Evolutionary conservation across 2,888 invertebrate genomes (phyloP).

Genomic region (Baronia brevicornis): DNA sequence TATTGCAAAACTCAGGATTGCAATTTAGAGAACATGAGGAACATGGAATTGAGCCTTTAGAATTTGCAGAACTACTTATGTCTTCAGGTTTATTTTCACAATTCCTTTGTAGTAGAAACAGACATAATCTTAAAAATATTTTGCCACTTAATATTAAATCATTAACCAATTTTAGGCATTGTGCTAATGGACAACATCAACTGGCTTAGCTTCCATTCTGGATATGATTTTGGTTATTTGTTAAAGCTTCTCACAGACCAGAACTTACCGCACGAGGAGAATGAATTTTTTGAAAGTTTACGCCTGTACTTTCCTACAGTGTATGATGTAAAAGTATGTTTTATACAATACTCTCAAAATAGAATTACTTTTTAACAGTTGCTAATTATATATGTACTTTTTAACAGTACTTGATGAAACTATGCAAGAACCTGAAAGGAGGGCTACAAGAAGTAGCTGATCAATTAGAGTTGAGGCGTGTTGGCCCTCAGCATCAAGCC

Average conservation of each 20-base stretch:
- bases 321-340: constrained; percentile 94
- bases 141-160: constrained; percentile 1
- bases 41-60: constrained; percentile 97
- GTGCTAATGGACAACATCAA: constrained; percentile 97
- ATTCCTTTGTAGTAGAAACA: too few species aligned
- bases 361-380: not conserved
- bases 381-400: constrained; percentile 2
- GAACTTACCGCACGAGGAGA: constrained; percentile 95
- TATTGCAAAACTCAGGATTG: constrained; percentile 96
- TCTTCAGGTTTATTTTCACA: constrained; percentile 85
- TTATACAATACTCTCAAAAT: not conserved
- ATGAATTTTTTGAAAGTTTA: constrained; percentile 96
- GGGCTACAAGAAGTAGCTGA: constrained; percentile 98
- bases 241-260: constrained; percentile 95
- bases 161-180: constrained; percentile 75
- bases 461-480: constrained; percentile 91
- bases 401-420: constrained; percentile 94
- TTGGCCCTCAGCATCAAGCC: constrained; percentile 98
- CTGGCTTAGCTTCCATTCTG: constrained; percentile 99
- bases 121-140: not conserved
- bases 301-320: constrained; percentile 97
- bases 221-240: constrained; percentile 99
- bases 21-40: constrained; percentile 99
- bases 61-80: constrained; percentile 98
- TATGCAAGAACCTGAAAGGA: constrained; percentile 98